Evolutionary conservation across 1,140 invertebrate species (phyloP).

Genomic region (Saccostrea echinata): DNA sequence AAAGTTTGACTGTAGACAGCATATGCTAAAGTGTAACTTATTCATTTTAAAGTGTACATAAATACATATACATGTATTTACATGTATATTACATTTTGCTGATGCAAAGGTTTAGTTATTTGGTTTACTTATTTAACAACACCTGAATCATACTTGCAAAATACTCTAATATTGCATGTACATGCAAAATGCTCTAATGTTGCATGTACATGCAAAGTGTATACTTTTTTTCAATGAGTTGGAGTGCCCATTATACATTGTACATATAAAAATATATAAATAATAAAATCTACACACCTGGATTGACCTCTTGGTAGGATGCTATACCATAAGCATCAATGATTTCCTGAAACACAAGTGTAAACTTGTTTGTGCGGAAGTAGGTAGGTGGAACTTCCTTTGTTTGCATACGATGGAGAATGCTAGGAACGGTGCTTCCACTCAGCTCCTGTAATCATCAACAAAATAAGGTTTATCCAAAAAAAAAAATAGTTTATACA

Average conservation of each 20-base stretch:
- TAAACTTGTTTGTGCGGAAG: slow-evolving; percentile 96
- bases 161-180: no score
- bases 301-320: slow-evolving; percentile 96
- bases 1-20: no score
- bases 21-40: background rate
- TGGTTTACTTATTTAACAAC: no score
- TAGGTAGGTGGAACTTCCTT: slow-evolving; percentile 95
- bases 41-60: no score
- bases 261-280: background rate
- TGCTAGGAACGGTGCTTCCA: slow-evolving; percentile 95
- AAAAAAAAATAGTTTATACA: background rate
- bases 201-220: no score
- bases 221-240: no score
- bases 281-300: slow-evolving; percentile 82
- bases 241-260: background rate
- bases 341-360: slow-evolving; percentile 94
- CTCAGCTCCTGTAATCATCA: slow-evolving; percentile 84
- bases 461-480: background rate
- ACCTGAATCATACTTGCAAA: no score
- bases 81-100: no score
- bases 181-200: no score
- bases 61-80: no score
- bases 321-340: slow-evolving; percentile 98
- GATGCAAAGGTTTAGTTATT: no score
- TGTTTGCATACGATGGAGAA: slow-evolving; percentile 95